Percentiles rank a stretch among this genome's conserved stretches.
Conservation (phyloP, 1,140 invertebrate species). For the Drosophila athabasca region DNA sequence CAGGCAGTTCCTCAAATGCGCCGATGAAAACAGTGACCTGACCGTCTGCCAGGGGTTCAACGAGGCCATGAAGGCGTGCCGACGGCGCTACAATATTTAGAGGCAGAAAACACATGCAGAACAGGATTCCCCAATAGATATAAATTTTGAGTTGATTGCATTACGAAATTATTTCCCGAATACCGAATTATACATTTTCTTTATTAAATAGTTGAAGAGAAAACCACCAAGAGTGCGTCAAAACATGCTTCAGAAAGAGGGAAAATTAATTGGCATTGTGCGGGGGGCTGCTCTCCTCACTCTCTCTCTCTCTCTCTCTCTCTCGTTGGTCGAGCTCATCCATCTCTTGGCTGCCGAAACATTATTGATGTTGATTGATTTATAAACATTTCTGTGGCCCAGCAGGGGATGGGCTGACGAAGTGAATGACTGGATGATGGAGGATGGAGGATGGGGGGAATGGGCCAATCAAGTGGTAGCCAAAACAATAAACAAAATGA, state of each 20-base stretch:
- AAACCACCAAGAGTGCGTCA: neutral
- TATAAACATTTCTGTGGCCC: constrained; percentile 68
- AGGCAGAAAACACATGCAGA: neutral
- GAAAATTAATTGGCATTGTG: constrained; percentile 44
- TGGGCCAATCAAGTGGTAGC: constrained; percentile 73
- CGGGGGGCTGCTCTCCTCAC: constrained; percentile 26
- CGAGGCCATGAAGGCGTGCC: constrained; percentile 95
- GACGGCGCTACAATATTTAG: constrained; percentile 82
- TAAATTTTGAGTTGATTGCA: no score
- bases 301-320: neutral
- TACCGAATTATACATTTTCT: no score
- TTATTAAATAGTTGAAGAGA: no score
- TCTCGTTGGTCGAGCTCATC: constrained; percentile 36
- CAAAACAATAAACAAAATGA: constrained; percentile 80
- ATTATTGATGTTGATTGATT: constrained; percentile 82
- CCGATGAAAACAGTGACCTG: constrained; percentile 91
- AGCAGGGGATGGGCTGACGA: neutral
- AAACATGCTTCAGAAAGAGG: constrained; percentile 3
- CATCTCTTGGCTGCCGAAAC: constrained; percentile 58
- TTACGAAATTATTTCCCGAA: no score
- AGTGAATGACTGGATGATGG: no score
- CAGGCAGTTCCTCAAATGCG: constrained; percentile 93
- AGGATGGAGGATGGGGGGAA: neutral
- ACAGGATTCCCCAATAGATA: no score
- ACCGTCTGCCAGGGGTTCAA: constrained; percentile 95